Base-by-base conservation (phyloP, 2,113 vertebrate genomes). In the Centropristis striata region DNA sequence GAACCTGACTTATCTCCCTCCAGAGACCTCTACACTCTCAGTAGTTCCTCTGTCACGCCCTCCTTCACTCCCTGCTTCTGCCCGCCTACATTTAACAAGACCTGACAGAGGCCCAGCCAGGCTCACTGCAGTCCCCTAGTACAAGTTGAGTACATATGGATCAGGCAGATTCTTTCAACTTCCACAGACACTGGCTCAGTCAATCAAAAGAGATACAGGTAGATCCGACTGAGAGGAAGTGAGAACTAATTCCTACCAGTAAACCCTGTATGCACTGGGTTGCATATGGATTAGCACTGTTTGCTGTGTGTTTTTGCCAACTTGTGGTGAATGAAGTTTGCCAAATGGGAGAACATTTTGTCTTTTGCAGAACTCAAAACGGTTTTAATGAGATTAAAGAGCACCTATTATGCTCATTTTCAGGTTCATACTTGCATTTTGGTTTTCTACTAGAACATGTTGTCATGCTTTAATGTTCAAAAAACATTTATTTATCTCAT, bases 1-100 rank as follows among this genome's bases (percentile, higher is more conserved):
- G 55, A 84, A 65, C 21, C 53, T 74, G 83, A 88, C 73, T 83
- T 69, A 88, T 90, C 87, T 76, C 32, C 57, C 82, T 87, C 55
- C 58, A 87, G 75, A 83, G 81, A 86, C 75, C 75, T 84, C 81
- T 18, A 32, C 57, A 39, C 81, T 80, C 74, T 71, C 64, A 82
- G 76, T 44, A 75, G 74, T 73, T 81, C 73, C 75, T 81, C 63
- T 57, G 58, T 36, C 61, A 73, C 71, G 3, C 84, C 76, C 61
- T 71, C 64, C 54, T 59, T 73, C 70, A 54, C 73, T 86, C 82
- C 55, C 78, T 69, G 8, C 64, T 68, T 61, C 53, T 76, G n/a
- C 25, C 39, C 75, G 59, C 55, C 46, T 84, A 9, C 47, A 10
- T 83, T 66, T 59, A 69, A 73, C 50, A 76, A 70, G 66, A 78